Base-by-base conservation (phyloP, 2,113 vertebrate species). In the Elephas maximus region DNA sequence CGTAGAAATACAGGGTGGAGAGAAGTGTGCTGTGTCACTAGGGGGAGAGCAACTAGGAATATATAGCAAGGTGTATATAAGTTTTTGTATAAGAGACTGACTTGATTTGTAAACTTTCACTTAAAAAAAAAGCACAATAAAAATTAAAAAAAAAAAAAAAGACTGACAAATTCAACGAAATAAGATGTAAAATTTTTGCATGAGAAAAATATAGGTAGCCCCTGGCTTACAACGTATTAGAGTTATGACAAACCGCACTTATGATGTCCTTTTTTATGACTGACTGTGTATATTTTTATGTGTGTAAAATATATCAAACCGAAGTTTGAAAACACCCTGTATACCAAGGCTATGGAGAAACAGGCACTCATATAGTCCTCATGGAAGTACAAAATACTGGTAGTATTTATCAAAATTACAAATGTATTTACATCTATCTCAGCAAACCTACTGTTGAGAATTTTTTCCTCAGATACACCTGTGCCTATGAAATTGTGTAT, bases 331-430 rank as follows among this genome's bases (percentile, higher is more conserved):
- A 83, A 28, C 21, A 67, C n/a, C 18, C 5, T 48, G 33, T 51
- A 8, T 45, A 12, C n/a, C 30, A 65, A 94, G 23, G 3, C 20
- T 24, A 2, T 15, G 6, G 20, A 20, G 41, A 88, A 79, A 63
- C 26, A 89, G 73, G 79, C 11, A 60, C 37, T 33, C n/a, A 88
- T 6, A n/a, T 3, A 17, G 57, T 69, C 17, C 45, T 60, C 45
- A 77, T 21, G 20, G 37, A 71, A 41, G 24, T 57, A 6, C 26
- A 79, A 81, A 83, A 77, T 7, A 4, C 0, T 78, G 44, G 5
- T 81, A 90, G 71, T 73, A 73, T 60, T 90, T 62, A 92, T 11
- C 63, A 87, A 88, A 93, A 88, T 90, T 78, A 53, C 6, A 78
- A 87, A 63, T 45, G 28, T 5, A 60, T 45, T 96, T 48, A 30